phyloP scores from a whole-genome alignment of 2,888 invertebrate species.

The Asteroscopus sphinx region DNA sequence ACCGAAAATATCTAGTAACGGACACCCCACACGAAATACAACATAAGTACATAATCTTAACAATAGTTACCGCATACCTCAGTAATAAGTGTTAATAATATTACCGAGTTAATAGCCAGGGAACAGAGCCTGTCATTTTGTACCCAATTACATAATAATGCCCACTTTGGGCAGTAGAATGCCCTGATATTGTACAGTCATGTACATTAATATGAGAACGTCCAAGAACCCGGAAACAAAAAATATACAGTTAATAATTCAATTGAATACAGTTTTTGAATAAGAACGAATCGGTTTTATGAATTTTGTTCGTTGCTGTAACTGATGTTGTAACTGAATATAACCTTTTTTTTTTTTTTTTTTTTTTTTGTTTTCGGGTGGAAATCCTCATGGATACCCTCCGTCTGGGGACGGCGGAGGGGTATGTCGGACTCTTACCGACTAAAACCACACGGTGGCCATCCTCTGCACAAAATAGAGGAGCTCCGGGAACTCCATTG shows the following conservation, averaged over 20 bases:
- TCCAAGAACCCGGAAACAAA: slow-evolving; percentile 26
- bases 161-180: slow-evolving; percentile 50
- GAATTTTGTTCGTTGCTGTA: not conserved
- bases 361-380: too few relatives aligned
- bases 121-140: slow-evolving; percentile 56
- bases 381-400: too few relatives aligned
- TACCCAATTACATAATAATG: slow-evolving; percentile 60
- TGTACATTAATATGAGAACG: slow-evolving; percentile 55
- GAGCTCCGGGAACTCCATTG: too few relatives aligned
- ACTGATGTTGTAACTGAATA: too few relatives aligned
- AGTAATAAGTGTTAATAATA: slow-evolving; percentile 55
- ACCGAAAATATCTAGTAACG: not conserved
- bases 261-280: slow-evolving; percentile 34
- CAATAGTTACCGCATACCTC: slow-evolving; percentile 34
- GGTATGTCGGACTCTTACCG: too few relatives aligned
- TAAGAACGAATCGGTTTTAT: slow-evolving; percentile 1
- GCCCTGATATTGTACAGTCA: slow-evolving; percentile 56
- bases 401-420: too few relatives aligned
- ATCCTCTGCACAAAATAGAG: too few relatives aligned
- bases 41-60: slow-evolving; percentile 7
- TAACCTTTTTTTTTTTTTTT: too few relatives aligned
- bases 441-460: too few relatives aligned
- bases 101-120: slow-evolving; percentile 36
- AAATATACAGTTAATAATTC: slow-evolving; percentile 39
- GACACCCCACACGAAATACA: slow-evolving; percentile 2